Percentiles rank a stretch among this genome's conserved stretches.
These are phyloP conservation scores for Formica aserva DNA, from an alignment of 2,888 invertebrate genomes.

Conservation along the genomic window DNA sequence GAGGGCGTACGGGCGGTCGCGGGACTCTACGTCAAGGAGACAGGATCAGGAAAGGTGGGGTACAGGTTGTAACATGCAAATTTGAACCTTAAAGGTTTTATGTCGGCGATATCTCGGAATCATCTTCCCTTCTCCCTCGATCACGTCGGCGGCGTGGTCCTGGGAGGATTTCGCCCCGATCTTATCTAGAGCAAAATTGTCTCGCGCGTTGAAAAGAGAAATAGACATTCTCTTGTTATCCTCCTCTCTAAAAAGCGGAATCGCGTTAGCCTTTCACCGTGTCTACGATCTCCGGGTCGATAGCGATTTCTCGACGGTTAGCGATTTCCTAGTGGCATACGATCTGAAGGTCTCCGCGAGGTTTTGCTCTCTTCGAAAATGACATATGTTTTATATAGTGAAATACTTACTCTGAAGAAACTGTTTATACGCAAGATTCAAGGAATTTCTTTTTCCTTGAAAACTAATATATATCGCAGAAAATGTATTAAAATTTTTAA, in stretches of 20 bases:
- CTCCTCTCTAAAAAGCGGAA: constrained; percentile 41
- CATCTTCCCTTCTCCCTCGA: constrained; percentile 79
- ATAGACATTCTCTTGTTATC: constrained; percentile 59
- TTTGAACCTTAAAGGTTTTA: constrained; percentile 85
- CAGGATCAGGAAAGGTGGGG: constrained; percentile 72
- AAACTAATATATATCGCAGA: not conserved
- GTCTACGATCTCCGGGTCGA: not conserved
- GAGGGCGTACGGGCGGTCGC: constrained; percentile 58
- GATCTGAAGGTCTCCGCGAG: not conserved
- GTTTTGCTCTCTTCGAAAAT: not conserved
- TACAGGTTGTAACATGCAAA: constrained; percentile 85
- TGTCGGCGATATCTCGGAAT: constrained; percentile 85
- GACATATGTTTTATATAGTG: not conserved
- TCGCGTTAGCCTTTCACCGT: constrained; percentile 1
- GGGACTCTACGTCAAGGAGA: constrained; percentile 69
- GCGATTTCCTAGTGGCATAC: not conserved
- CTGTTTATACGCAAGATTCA: not conserved
- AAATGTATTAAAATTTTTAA: not conserved
- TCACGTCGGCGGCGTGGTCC: constrained; percentile 73
- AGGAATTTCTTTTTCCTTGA: not conserved
- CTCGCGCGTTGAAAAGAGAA: constrained; percentile 70
- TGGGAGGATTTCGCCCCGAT: constrained; percentile 79
- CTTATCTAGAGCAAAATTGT: constrained; percentile 82
- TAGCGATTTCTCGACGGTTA: not conserved
- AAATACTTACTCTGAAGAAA: not conserved